Evolutionary conservation across 2,797 vertebrate genomes (phyloP), one percentile per base, ranked within the genome.

Genomic region (Rhinophrynus dorsalis): DNA sequence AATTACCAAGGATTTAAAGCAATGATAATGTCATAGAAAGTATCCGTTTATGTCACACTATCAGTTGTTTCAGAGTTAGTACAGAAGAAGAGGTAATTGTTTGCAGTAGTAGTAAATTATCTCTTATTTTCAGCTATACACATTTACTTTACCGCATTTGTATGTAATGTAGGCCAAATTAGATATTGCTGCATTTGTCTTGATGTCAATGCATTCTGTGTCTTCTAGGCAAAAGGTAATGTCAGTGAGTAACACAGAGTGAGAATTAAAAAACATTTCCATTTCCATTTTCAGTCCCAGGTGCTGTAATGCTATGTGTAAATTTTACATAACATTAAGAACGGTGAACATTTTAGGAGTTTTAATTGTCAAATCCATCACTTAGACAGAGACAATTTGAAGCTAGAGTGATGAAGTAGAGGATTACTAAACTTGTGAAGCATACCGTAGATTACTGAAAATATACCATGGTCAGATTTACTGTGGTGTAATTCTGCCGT

Each of bases 311-410:
- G 78, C 83, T 83, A 74, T 75, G 80, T 79, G 80, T 70, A 82
- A 81, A 77, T 79, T 45, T 70, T 75, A 72, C 51, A 78, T 68
- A 42, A 76, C 80, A 80, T 81, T 80, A 78, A 76, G 78, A 84
- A 79, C 63, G 78, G 42, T 60, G 48, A 77, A 56, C 70, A 69
- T 77, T 68, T 59, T 79, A 76, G 74, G 66, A 75, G 63, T 80
- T 79, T 81, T 84, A 76, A 82, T 80, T 80, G 79, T 76, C 61
- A 81, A 78, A 84, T 76, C 63, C 21, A 65, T 82, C 77, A 75
- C 76, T 81, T 77, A 68, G 67, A 69, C 75, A 18, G 13, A 69
- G 77, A 75, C 1, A 5, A 71, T 74, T 57, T 75, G 68, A 77
- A 67, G 67, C 62, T 54, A 51, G n/a, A 65, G 27, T 76, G 78